Evolutionary conservation across 1,140 invertebrate species (phyloP).

Genomic region (Trigoniulus corallinus): DNA sequence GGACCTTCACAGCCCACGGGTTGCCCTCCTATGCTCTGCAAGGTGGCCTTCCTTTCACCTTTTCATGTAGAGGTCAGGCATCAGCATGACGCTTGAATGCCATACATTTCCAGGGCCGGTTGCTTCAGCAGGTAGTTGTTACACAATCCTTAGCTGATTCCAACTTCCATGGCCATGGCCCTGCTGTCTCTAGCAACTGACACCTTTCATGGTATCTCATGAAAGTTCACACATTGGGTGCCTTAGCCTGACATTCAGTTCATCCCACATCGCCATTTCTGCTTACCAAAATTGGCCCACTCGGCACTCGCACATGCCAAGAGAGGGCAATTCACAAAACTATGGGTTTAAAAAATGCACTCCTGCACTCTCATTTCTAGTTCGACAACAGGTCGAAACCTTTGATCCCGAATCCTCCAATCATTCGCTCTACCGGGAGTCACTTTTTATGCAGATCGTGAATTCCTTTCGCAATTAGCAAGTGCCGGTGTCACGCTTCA

Average conservation of each 20-base stretch:
- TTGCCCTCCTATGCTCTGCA: constrained; percentile 47
- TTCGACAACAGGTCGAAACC: constrained; percentile 24
- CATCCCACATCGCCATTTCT: constrained; percentile 39
- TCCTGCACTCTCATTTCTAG: constrained; percentile 30
- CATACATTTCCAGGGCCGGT: constrained; percentile 82
- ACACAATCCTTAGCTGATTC: constrained; percentile 75
- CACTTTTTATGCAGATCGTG: background rate
- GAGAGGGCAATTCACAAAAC: constrained; percentile 24
- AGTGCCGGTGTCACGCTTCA: constrained; percentile 20
- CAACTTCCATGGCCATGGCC: constrained; percentile 80
- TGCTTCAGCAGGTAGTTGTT: constrained; percentile 76
- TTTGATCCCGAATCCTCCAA: constrained; percentile 42
- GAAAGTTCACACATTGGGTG: constrained; percentile 5
- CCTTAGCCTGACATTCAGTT: constrained; percentile 26
- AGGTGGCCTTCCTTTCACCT: constrained; percentile 47
- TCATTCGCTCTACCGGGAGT: constrained; percentile 57
- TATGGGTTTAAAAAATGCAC: constrained; percentile 44
- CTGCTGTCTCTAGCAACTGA: constrained; percentile 70
- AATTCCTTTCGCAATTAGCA: background rate
- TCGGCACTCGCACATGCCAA: constrained; percentile 26
- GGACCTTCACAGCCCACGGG: constrained; percentile 52
- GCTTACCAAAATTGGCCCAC: constrained; percentile 44
- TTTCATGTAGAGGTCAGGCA: constrained; percentile 40
- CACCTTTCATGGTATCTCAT: constrained; percentile 59
- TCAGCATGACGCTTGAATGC: constrained; percentile 59